A percentile compares a stretch with the other conserved stretches of the same genome.
phyloP scores from a whole-genome alignment of 2,888 invertebrate genomes.

The Archips crataeganus region DNA sequence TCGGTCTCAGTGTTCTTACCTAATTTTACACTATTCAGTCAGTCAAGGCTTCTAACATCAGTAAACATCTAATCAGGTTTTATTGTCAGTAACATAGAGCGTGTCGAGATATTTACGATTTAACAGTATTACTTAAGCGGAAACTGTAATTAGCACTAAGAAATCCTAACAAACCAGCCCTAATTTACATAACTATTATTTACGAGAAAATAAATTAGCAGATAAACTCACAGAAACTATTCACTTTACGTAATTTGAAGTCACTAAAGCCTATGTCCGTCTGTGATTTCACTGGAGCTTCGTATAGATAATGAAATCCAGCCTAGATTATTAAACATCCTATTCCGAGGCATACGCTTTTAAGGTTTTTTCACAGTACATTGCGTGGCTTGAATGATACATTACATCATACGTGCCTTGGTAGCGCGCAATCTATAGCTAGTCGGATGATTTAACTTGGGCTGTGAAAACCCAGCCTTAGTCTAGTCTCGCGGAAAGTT shows the following conservation, averaged over 20 bases:
- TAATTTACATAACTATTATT: constrained; percentile 1
- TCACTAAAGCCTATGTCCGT: background rate
- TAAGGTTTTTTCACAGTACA: background rate
- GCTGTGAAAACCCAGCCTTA: background rate
- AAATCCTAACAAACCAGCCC: background rate
- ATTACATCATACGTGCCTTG: background rate
- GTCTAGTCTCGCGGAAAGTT: constrained; percentile 35
- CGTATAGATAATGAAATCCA: background rate
- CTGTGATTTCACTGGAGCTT: background rate
- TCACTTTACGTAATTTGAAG: background rate
- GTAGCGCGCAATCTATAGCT: background rate
- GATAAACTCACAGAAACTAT: constrained; percentile 1
- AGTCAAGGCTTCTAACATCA: too few relatives aligned
- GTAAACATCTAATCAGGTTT: background rate
- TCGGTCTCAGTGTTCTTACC: too few relatives aligned
- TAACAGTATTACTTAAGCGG: too few relatives aligned
- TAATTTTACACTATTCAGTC: too few relatives aligned
- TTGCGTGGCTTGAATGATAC: background rate
- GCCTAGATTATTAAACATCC: constrained; percentile 11
- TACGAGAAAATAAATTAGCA: constrained; percentile 5
- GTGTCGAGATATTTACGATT: too few relatives aligned
- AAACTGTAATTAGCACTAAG: background rate
- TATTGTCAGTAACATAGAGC: background rate
- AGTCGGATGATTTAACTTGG: background rate
- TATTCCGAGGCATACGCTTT: background rate